Evolutionary conservation across 2,113 vertebrate genomes (phyloP), one percentile per base, ranked within the genome.

Genomic region (Bubo bubo): DNA sequence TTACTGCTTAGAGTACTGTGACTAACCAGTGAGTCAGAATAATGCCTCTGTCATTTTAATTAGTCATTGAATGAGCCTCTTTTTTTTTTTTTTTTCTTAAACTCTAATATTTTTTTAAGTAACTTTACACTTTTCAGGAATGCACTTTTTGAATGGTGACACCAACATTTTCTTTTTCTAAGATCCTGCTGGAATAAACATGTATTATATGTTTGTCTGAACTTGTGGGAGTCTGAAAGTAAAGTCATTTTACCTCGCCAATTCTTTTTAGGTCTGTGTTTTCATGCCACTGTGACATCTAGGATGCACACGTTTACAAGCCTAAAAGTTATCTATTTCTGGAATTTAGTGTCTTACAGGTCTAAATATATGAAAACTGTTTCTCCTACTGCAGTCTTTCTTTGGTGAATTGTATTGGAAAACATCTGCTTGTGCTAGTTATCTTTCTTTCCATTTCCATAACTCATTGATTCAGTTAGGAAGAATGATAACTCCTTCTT

Each of bases 21-120:
- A 97, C 95, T 98, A 94, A 96, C 96, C 90, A 90, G 59, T 95
- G 97, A 97, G 70, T 97, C 92, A 98, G 94, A 98, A 84, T 80
- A 98, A 94, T 50, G 88, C 75, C 87, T 96, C 84, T 97, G 94
- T 93, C 96, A 97, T 93, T 98, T 97, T 98, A 98, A 98, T 98
- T 98, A 98, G 91, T 96, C 89, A 75, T 81, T 96, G 97, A 87
- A 93, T 93, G 74, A 74, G 79, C 37, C 47, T 39, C 14, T 72
- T 72, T 88, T 87, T 92, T 95, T 72, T 72, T 88, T 87, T 92
- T 95, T 62, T 74, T 12, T 32, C 58, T 92, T 95, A 93, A 95
- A 96, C 28, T 84, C 32, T 95, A 91, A 85, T 71, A 24, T n/a
- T 94, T 92, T 85, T 94, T 96, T 86, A 92, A 91, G 45, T 47